Base-by-base conservation (phyloP, 64 coral and sea anemone genomes). In the Pachyseris speciosa region DNA sequence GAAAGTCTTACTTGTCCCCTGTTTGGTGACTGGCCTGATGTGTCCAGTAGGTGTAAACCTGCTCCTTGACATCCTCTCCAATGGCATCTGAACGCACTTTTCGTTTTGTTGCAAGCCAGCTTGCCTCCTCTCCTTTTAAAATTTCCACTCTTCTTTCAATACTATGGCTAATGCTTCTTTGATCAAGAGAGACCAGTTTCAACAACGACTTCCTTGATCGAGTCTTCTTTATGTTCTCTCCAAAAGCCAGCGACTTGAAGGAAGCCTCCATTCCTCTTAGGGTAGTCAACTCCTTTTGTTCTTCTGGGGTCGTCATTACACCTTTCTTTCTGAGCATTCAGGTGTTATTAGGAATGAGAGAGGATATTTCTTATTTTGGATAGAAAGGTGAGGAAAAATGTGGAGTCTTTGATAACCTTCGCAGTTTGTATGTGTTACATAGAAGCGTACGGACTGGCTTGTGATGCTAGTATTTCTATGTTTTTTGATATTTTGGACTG, bases 211-310 rank as follows among this genome's bases (percentile, higher is more conserved):
- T 72, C 29, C 32, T 69, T 12, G 34, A 19, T 41, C 67, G 34
- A 7, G 8, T 27, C n/a, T 87, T 33, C 24, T 71, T 33, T 22
- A 87, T 20, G 16, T 71, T 73, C 33, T 87, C 26, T 7, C 84
- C 84, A 72, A 57, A 87, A 2, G 84, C 66, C 12, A 74, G 41
- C 17, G 67, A 73, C 57, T 87, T 87, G 4, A 69, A 22, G 27
- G 47, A 26, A 2, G 17, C 13, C 3, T 45, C 38, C 0, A 87
- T 41, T 2, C 45, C 84, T 73, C 29, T 87, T 24, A 87, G 45
- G 19, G 67, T 6, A 1, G 33, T n/a, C 4, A 39, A 20, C 72
- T 87, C 67, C 50, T 88, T 72, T 75, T 88, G 34, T n/a, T 88
- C 68, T 41, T 88, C 69, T 20, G 69, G 68, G 12, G 85, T 32